Percentiles rank a stretch among this genome's conserved stretches.
These are phyloP conservation scores for Mesocentrotus franciscanus DNA, from an alignment of 53 echinoderm and acorn worm species.

Conservation along the genomic window DNA sequence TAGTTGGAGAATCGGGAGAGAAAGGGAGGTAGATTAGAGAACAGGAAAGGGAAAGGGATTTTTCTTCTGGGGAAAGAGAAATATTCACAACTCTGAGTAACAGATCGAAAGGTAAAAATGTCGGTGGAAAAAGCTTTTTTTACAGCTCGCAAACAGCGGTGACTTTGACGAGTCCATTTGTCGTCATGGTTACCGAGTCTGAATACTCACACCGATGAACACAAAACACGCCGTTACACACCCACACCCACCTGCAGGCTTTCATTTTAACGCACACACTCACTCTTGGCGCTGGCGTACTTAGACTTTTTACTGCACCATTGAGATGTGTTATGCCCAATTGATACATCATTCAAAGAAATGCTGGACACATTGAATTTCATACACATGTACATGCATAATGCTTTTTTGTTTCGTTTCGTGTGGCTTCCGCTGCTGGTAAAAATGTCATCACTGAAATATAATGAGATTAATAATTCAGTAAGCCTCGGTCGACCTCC, in stretches of 20 bases:
- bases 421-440: background rate
- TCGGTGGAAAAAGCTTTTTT: conserved; percentile 43
- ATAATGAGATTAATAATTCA: conserved; percentile 58
- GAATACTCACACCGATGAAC: conserved; percentile 48
- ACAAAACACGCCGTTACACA: conserved; percentile 47
- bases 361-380: conserved; percentile 20
- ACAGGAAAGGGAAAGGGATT: background rate
- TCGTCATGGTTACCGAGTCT: conserved; percentile 62
- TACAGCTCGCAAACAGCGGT: conserved; percentile 48
- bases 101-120: conserved; percentile 50
- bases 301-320: conserved; percentile 10
- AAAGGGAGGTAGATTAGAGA: background rate
- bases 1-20: background rate
- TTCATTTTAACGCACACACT: conserved; percentile 36
- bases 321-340: background rate
- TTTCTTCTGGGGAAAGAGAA: background rate
- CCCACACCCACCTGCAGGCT: conserved; percentile 42
- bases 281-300: conserved; percentile 35
- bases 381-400: conserved; percentile 20
- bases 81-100: conserved; percentile 28
- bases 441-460: conserved; percentile 22
- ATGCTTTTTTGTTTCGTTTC: background rate
- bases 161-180: conserved; percentile 69
- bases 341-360: conserved; percentile 27
- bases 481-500: conserved; percentile 16